These are phyloP conservation scores for Montipora capitata DNA, from an alignment of 92 coral and sea anemone genomes.

Conservation along the genomic window DNA sequence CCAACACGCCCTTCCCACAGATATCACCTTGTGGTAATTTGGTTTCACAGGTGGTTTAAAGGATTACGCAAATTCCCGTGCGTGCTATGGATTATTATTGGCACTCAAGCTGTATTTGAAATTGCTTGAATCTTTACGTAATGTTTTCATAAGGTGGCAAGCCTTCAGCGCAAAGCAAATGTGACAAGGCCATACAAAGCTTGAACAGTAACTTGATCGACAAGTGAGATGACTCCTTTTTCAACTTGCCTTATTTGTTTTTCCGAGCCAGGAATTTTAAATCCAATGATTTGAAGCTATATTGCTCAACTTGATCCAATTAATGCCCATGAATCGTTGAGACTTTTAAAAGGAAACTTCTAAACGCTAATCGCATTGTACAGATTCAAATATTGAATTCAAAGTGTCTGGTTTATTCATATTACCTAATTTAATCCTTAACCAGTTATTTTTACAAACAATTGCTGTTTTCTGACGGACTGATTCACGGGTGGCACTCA, in stretches of 20 bases:
- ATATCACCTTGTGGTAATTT: neutral
- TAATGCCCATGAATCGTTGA: neutral
- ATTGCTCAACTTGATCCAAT: neutral
- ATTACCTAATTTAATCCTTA: neutral
- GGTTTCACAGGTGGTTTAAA: constrained; percentile 42
- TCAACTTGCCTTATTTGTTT: neutral
- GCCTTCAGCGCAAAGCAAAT: constrained; percentile 8
- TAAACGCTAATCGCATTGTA: neutral
- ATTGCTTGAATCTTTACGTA: neutral
- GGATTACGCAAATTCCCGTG: constrained; percentile 13
- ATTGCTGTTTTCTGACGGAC: neutral
- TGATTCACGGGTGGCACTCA: neutral
- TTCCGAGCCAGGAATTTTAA: constrained; percentile 18
- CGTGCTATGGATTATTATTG: neutral
- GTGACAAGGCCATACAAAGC: neutral
- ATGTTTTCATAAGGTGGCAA: neutral
- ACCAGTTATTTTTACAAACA: neutral
- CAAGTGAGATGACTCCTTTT: neutral
- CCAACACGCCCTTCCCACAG: constrained; percentile 15
- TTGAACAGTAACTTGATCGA: neutral
- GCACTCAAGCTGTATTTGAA: neutral
- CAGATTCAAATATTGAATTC: neutral
- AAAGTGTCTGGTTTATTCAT: neutral
- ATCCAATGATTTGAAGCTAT: constrained; percentile 8
- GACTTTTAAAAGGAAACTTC: neutral